Base-by-base conservation (phyloP, 2,888 invertebrate genomes). In the Dasysyrphus tricinctus region DNA sequence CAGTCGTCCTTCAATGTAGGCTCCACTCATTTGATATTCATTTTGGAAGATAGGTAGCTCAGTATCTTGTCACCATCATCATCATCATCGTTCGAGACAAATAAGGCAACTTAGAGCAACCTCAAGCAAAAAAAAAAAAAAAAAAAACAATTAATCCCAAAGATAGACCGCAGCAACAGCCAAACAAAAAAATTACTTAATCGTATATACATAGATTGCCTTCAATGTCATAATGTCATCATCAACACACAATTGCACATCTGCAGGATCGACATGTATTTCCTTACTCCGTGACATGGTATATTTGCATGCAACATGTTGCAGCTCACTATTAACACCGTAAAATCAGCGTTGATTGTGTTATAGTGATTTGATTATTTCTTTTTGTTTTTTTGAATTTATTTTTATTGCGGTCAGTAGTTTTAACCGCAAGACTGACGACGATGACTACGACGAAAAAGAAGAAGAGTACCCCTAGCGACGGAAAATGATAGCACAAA, bases 1-100 rank as follows among this genome's bases (percentile, higher is more conserved):
- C 67, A 72, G 84, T 84, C 76, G 84, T 76, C 84, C 84, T 84
- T 84, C 84, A 84, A 61, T n/a, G 59, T 44, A 65, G 61, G 29
- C 73, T 51, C 78, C 65, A 72, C 81, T 67, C 57, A 59, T 82
- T 82, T 82, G 47, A 69, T 63, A 63, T 75, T 75, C 67, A 51
- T 24, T 51, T 69, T 51, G 54, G 24, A 54, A 65, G 51, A 37
- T 34, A 56, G 65, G 75, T 65, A 75, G 75, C 70, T 70, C 42
- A 54, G 54, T 44, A 32, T 49, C 39, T 56, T 70, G 70, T 56
- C 42, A 39, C 70, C 42, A 70, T 70, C 78, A 69, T 67, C 65
- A 47, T 34, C 63, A 49, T 63, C 65, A 34, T 29, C 44, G 16
- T 49, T 47, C 56, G 70, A 51, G 57, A 74, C 78, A 79, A 74